These are phyloP conservation scores for Actinia equina DNA, from an alignment of 64 coral and sea anemone species.

Conservation along the genomic window DNA sequence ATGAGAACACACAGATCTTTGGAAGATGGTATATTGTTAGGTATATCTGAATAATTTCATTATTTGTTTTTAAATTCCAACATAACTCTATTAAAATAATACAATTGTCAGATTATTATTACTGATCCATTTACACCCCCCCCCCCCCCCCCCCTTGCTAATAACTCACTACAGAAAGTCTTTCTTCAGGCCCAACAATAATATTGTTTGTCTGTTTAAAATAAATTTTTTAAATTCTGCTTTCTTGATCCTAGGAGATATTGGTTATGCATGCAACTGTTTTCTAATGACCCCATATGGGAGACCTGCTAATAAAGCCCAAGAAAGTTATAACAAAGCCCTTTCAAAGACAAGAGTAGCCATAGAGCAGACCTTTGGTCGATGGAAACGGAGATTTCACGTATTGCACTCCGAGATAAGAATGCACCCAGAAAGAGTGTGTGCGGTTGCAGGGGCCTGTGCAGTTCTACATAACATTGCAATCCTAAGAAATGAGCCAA, in stretches of 20 bases:
- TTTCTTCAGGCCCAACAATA: background rate
- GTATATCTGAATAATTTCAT: background rate
- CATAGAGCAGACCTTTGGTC: slow-evolving; percentile 56
- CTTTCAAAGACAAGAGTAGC: slow-evolving; percentile 21
- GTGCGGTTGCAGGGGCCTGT: slow-evolving; percentile 37
- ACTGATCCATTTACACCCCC: background rate
- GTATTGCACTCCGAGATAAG: slow-evolving; percentile 39
- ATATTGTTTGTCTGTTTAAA: background rate
- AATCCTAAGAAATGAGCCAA: slow-evolving; percentile 11
- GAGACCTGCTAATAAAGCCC: background rate
- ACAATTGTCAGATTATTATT: background rate
- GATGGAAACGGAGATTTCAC: slow-evolving; percentile 46
- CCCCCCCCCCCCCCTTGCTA: too few relatives aligned
- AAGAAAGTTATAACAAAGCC: slow-evolving; percentile 33
- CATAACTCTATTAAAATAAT: too few relatives aligned
- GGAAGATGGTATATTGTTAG: slow-evolving; percentile 20
- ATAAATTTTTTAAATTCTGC: slow-evolving; percentile 5
- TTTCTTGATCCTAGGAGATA: slow-evolving; percentile 33
- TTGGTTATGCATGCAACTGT: slow-evolving; percentile 29
- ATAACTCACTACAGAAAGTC: background rate
- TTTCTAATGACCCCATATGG: slow-evolving; percentile 45
- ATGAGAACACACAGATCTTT: background rate
- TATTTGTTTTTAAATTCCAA: background rate
- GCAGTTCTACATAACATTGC: slow-evolving; percentile 34
- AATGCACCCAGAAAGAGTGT: slow-evolving; percentile 41